phyloP scores from a whole-genome alignment of 2,888 invertebrate genomes.

The Zele albiditarsus region DNA sequence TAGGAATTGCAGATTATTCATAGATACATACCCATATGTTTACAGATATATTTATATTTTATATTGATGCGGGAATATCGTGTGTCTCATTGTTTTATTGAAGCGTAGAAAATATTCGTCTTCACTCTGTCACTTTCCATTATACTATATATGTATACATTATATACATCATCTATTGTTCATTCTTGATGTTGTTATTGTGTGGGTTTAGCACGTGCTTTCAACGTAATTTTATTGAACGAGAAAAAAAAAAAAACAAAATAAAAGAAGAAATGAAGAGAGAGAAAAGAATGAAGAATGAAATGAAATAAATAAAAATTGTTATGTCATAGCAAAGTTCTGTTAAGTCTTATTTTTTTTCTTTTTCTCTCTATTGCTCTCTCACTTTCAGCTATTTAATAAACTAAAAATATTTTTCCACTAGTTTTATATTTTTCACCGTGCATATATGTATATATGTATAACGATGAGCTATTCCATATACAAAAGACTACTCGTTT shows the following conservation, averaged over 20 bases:
- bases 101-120: slow-evolving; percentile 27
- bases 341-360: background rate
- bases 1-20: slow-evolving; percentile 11
- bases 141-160: background rate
- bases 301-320: background rate
- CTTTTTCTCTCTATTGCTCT: background rate
- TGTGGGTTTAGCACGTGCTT: slow-evolving; percentile 11
- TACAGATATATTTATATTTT: slow-evolving; percentile 16
- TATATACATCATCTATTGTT: slow-evolving; percentile 6
- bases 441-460: background rate
- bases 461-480: background rate
- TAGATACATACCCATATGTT: background rate
- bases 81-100: slow-evolving; percentile 26
- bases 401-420: background rate
- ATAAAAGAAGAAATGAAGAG: background rate
- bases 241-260: background rate
- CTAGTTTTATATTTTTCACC: background rate
- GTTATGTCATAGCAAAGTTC: background rate
- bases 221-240: background rate
- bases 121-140: slow-evolving; percentile 25
- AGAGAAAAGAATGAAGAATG: background rate
- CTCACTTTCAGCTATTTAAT: background rate
- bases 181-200: slow-evolving; percentile 13
- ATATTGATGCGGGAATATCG: slow-evolving; percentile 5
- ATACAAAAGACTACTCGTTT: slow-evolving; percentile 58